phyloP scores from a whole-genome alignment of 1,140 invertebrate genomes.

The Maniola jurtina region DNA sequence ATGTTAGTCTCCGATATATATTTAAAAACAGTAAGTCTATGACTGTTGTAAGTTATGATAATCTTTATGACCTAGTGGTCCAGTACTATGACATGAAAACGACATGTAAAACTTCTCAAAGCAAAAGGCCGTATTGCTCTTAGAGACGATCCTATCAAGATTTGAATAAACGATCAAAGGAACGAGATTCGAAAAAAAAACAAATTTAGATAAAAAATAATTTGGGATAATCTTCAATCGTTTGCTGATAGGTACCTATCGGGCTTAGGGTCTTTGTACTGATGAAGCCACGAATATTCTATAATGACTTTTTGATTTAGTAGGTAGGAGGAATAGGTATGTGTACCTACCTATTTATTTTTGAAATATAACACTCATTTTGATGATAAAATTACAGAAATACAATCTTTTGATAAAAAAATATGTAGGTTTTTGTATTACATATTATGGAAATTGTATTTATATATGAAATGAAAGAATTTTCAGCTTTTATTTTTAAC shows the following conservation, averaged over 20 bases:
- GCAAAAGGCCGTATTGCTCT: neutral
- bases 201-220: slow-evolving; percentile 1
- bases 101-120: neutral
- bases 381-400: too few species aligned
- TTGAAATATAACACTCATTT: too few species aligned
- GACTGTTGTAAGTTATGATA: too few species aligned
- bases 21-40: too few species aligned
- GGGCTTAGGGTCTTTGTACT: neutral
- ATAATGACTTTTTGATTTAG: neutral
- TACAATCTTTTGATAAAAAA: too few species aligned
- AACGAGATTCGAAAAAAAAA: neutral
- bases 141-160: neutral
- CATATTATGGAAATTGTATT: too few species aligned
- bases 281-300: neutral
- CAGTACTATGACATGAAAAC: neutral
- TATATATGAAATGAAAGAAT: too few species aligned
- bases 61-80: neutral
- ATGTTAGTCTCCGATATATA: too few species aligned
- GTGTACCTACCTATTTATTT: too few species aligned
- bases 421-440: too few species aligned
- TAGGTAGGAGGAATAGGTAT: neutral
- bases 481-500: too few species aligned
- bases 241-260: neutral
- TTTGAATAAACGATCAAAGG: slow-evolving; percentile 1
- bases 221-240: slow-evolving; percentile 2